Conservation (phyloP, 2,797 vertebrate genomes). For the Sebastes dallii region DNA sequence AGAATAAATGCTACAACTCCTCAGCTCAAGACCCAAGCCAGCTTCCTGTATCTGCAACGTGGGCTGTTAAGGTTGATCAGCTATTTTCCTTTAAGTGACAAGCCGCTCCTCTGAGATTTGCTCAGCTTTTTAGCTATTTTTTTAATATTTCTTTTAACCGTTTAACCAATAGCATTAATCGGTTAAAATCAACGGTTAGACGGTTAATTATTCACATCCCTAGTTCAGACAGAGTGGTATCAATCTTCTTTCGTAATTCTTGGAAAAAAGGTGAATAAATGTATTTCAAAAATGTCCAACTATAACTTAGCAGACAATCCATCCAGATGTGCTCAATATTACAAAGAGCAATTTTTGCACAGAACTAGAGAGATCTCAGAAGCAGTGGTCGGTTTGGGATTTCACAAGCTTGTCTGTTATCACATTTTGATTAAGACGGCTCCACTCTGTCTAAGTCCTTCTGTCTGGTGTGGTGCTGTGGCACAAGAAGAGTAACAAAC, state of each 20-base stretch:
- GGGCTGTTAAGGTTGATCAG: no score
- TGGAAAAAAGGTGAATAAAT: not conserved
- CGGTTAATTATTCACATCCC: no score
- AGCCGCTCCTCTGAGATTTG: no score
- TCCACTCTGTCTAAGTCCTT: constrained; percentile 39
- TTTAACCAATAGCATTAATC: no score
- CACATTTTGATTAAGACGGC: constrained; percentile 48
- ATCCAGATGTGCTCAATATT: not conserved
- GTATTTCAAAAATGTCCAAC: not conserved
- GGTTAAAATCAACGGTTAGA: no score
- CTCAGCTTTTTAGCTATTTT: no score
- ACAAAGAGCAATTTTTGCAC: not conserved
- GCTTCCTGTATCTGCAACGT: no score
- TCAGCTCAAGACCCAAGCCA: no score
- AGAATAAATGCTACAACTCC: no score
- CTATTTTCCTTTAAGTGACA: no score
- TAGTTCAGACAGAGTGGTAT: not conserved
- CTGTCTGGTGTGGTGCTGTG: constrained; percentile 3
- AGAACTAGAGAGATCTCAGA: not conserved
- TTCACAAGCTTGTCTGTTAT: constrained; percentile 32
- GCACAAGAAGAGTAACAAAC: constrained; percentile 1
- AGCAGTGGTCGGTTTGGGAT: not conserved
- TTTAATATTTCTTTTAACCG: no score
- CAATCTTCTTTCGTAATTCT: not conserved
- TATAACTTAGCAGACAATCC: not conserved